These are phyloP conservation scores for Xerus inauris DNA, from an alignment of 2,113 vertebrate genomes.

Conservation along the genomic window DNA sequence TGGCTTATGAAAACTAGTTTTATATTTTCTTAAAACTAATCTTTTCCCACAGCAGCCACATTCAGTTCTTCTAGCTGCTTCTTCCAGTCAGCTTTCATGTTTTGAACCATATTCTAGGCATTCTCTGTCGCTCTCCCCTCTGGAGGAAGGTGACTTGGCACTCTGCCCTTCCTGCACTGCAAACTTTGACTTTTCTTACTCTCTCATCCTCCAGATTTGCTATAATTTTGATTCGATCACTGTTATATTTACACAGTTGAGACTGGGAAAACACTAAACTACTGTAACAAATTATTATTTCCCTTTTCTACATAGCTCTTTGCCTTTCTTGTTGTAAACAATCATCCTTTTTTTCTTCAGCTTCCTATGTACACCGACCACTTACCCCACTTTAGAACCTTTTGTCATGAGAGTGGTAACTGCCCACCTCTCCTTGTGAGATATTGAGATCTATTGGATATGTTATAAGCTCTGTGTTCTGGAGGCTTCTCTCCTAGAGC, in stretches of 20 bases:
- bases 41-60: constrained; percentile 35
- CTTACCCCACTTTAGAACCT: not conserved
- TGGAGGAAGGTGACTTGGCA: not conserved
- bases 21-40: constrained; percentile 79
- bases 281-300: not conserved
- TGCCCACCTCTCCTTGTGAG: not conserved
- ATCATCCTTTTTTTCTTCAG: not conserved
- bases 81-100: not conserved
- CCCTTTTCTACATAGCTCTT: not conserved
- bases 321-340: not conserved
- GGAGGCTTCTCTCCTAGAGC: not conserved
- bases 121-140: not conserved
- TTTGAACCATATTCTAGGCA: not conserved
- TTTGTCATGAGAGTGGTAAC: not conserved
- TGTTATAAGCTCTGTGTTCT: not conserved
- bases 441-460: not conserved
- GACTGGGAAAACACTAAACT: not conserved
- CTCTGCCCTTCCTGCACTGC: not conserved
- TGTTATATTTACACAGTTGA: not conserved
- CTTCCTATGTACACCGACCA: not conserved
- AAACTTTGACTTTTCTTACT: not conserved
- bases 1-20: constrained; percentile 56
- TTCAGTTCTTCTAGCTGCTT: too few relatives aligned
- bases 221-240: not conserved
- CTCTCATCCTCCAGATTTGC: not conserved